These are phyloP conservation scores for Oncopeltus fasciatus DNA, from an alignment of 1,140 invertebrate genomes.

Conservation along the genomic window DNA sequence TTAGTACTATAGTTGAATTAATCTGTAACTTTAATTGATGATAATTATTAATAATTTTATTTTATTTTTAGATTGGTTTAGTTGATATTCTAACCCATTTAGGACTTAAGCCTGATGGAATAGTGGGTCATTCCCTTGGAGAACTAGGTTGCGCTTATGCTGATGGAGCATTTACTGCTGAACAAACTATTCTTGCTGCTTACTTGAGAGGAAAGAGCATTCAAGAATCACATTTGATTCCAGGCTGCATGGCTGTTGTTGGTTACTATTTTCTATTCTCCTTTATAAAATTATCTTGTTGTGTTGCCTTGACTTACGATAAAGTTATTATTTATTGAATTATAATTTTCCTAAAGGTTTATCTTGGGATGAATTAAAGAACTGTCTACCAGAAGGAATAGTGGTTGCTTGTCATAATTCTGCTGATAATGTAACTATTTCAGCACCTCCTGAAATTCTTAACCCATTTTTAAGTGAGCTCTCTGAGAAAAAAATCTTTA, in stretches of 20 bases:
- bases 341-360: constrained; percentile 47
- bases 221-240: constrained; percentile 54
- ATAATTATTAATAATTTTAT: neutral
- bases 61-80: constrained; percentile 51
- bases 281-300: too few species aligned
- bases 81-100: constrained; percentile 65
- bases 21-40: too few species aligned
- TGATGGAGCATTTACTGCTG: constrained; percentile 80
- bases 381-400: constrained; percentile 57
- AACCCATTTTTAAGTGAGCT: constrained; percentile 56
- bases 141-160: constrained; percentile 93
- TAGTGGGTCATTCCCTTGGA: constrained; percentile 90
- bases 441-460: constrained; percentile 61
- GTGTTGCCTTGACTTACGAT: too few species aligned
- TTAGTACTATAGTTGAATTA: too few species aligned
- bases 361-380: constrained; percentile 70
- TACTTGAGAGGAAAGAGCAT: constrained; percentile 85
- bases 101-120: constrained; percentile 75
- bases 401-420: constrained; percentile 88
- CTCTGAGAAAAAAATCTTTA: constrained; percentile 69
- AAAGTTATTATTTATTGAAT: neutral
- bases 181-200: constrained; percentile 82
- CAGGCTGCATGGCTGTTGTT: constrained; percentile 35
- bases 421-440: constrained; percentile 80
- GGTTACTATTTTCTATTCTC: constrained; percentile 30